Conservation (phyloP, 92 coral and sea anemone species). For the Epizoanthus illoricatus region DNA sequence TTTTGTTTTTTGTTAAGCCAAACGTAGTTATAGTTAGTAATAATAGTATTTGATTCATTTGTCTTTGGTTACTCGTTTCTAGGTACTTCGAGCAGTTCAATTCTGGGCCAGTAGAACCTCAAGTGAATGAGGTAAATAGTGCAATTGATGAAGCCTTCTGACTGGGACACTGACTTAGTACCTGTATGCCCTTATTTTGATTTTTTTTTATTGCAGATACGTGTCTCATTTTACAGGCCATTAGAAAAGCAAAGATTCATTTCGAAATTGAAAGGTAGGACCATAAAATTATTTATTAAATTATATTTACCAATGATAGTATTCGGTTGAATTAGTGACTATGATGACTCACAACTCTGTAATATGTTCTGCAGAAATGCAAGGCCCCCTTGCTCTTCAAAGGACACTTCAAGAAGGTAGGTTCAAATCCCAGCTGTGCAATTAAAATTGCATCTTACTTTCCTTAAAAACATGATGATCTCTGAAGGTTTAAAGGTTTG, state of each 20-base stretch:
- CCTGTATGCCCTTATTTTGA: neutral
- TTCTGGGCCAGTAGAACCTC: conserved; percentile 69
- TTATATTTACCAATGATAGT: neutral
- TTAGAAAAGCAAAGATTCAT: conserved; percentile 62
- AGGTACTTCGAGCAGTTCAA: conserved; percentile 75
- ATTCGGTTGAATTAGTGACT: neutral
- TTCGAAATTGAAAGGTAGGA: conserved; percentile 65
- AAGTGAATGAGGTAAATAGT: conserved; percentile 55
- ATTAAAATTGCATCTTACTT: too few species aligned
- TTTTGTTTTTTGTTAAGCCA: neutral
- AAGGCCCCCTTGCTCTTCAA: conserved; percentile 6
- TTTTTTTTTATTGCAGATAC: conserved; percentile 42
- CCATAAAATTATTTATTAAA: neutral
- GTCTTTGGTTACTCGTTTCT: conserved; percentile 7
- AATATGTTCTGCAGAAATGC: conserved; percentile 3
- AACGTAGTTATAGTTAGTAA: neutral
- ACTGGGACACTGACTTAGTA: neutral
- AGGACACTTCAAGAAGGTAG: conserved; percentile 15
- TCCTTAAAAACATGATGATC: neutral
- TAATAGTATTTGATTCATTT: neutral
- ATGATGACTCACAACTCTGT: neutral
- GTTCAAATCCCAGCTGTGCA: neutral
- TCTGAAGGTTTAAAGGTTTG: neutral
- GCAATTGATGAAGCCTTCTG: neutral
- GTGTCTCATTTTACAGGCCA: conserved; percentile 61